Conservation (phyloP, 2,797 vertebrate species). For the Propithecus perrieri region DNA sequence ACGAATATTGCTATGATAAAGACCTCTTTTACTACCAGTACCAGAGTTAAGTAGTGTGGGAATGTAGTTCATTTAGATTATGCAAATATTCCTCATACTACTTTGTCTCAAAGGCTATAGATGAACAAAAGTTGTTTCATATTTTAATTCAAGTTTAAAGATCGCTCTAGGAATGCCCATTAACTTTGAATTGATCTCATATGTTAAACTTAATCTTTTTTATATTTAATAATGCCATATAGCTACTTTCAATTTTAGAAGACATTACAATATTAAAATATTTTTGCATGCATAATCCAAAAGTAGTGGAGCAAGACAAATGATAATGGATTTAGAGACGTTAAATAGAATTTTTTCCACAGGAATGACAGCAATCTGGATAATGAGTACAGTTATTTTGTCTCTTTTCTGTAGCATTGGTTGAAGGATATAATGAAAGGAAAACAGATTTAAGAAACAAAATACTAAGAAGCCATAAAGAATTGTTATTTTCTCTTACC, state of each 20-base stretch:
- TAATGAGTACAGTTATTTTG: not conserved
- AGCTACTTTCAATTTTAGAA: conserved; percentile 36
- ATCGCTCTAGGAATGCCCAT: not conserved
- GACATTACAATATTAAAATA: not conserved
- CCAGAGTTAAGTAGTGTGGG: not conserved
- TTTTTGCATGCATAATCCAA: not conserved
- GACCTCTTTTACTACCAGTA: not conserved
- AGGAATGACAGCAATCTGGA: not conserved
- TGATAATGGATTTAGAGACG: not conserved
- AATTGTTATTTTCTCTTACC: not conserved
- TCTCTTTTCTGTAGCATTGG: not conserved
- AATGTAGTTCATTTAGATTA: conserved; percentile 49
- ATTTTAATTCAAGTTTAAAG: conserved; percentile 32
- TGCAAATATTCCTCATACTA: conserved; percentile 21
- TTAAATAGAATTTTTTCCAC: not conserved
- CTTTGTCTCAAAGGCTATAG: not conserved
- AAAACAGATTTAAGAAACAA: not conserved
- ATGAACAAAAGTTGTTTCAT: not conserved
- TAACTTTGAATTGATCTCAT: conserved; percentile 39
- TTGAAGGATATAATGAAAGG: conserved; percentile 2
- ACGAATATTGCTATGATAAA: not conserved
- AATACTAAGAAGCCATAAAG: not conserved
- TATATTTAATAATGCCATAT: conserved; percentile 41
- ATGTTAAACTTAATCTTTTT: not conserved
- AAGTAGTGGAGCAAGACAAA: not conserved